Evolutionary conservation across 2,888 invertebrate species (phyloP), one percentile per base, ranked within the genome.

Genomic region (Trachelus tabidus): DNA sequence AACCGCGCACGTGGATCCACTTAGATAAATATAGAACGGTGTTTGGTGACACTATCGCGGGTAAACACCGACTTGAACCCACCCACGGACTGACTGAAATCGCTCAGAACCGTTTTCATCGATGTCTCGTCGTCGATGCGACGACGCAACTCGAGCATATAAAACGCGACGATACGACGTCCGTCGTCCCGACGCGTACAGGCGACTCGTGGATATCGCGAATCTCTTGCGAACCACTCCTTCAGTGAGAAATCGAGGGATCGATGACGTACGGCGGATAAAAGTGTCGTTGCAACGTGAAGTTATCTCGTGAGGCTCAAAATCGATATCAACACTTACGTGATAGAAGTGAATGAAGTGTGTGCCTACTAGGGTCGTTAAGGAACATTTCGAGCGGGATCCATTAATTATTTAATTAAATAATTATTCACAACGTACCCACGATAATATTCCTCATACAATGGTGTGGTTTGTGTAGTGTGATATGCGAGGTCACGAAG

Each of bases 11-110:
- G 85, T 86, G 87, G 85, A 86, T 85, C 84, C 83, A 83, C 83
- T 84, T 84, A 83, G 84, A 85, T 86, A 87, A 87, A 87, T 86
- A 86, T 87, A 87, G 87, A 86, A 35, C n/a, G 81, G 84, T 85
- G 82, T 85, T 85, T 83, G 81, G 85, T 86, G 86, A 86, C 85
- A 85, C 76, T 73, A 75, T 76, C 78, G 34, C 68, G 69, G 71
- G 37, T 75, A 73, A 33, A 69, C 78, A 75, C 75, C 56, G 11
- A 56, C 68, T 31, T 30, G 40, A 71, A 73, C 35, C 76, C 76
- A 40, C 71, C 37, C 68, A 68, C 34, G 33, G 31, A 75, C 37
- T 68, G 15, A 68, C 15, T 40, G 37, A 71, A 35, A 76, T 76
- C 37, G 33, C 73, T 40, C 76, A 76, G 73, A 30, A 69, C 33